Conservation (phyloP, 2,113 vertebrate species). For the Cololabis saira region DNA sequence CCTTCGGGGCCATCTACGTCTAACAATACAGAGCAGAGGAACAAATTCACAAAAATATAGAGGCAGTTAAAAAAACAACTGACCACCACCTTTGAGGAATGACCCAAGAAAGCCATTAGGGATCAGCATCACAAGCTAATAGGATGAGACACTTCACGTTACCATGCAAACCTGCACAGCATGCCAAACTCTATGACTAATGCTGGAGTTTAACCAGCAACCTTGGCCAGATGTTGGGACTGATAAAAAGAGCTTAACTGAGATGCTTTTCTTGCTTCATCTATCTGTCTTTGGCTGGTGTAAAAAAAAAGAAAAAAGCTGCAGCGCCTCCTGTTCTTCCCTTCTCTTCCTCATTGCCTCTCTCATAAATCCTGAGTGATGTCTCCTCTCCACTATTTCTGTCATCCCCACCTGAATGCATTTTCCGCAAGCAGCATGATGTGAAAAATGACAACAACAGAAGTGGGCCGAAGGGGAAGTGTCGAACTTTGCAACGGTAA, state of each 20-base stretch:
- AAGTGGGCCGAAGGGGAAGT: neutral
- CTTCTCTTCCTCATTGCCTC: conserved; percentile 41
- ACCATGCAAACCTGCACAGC: conserved; percentile 54
- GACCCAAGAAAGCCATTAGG: neutral
- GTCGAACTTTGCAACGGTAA: conserved; percentile 31
- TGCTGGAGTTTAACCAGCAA: conserved; percentile 51
- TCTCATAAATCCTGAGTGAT: conserved; percentile 60
- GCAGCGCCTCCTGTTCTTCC: conserved; percentile 46
- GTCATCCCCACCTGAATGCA: conserved; percentile 41
- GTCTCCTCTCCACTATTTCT: conserved; percentile 32
- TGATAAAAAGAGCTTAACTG: conserved; percentile 42
- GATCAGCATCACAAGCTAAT: too few relatives aligned
- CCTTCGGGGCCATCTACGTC: conserved; percentile 16
- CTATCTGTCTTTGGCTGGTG: conserved; percentile 62
- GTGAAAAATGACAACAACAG: conserved; percentile 43
- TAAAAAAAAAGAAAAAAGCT: conserved; percentile 41
- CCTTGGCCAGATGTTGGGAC: conserved; percentile 48
- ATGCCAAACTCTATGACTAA: conserved; percentile 44
- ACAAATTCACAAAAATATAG: neutral
- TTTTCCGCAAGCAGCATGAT: conserved; percentile 19
- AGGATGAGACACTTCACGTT: conserved; percentile 22
- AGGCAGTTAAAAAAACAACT: neutral
- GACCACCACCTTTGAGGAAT: conserved; percentile 1
- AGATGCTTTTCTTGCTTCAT: conserved; percentile 45
- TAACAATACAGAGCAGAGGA: conserved; percentile 1